Evolutionary conservation across 2,888 invertebrate genomes (phyloP).

Genomic region (Limenitis arthemis): DNA sequence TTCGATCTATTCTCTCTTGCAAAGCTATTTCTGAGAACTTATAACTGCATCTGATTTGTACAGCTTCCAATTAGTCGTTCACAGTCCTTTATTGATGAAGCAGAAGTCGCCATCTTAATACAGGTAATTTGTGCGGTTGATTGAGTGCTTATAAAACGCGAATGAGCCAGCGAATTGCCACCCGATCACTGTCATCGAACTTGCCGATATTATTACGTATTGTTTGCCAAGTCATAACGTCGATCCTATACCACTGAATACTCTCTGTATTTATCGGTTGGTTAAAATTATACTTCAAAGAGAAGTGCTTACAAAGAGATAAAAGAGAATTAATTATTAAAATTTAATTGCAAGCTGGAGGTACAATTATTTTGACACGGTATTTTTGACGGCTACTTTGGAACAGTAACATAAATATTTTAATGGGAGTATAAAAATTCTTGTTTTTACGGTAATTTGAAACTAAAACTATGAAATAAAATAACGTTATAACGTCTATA

Average conservation of each 20-base stretch:
- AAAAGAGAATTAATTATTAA: too few species aligned
- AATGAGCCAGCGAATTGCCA: constrained; percentile 29
- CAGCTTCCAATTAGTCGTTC: constrained; percentile 20
- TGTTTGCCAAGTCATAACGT: constrained; percentile 12
- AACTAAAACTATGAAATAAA: too few species aligned
- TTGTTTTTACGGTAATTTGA: too few species aligned
- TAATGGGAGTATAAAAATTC: too few species aligned
- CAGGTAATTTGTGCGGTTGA: constrained; percentile 31
- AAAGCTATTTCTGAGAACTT: constrained; percentile 11
- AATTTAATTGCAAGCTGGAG: too few species aligned
- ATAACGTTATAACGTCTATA: too few species aligned
- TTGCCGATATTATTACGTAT: constrained; percentile 20
- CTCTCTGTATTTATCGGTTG: neutral
- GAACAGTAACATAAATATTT: too few species aligned
- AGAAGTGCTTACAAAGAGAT: too few species aligned
- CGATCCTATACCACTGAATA: neutral
- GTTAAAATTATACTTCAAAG: too few species aligned
- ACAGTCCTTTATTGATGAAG: constrained; percentile 20
- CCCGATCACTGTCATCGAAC: constrained; percentile 27
- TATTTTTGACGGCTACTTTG: too few species aligned
- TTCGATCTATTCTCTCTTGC: neutral
- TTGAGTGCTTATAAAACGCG: constrained; percentile 33
- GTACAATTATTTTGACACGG: too few species aligned
- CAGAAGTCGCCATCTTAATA: constrained; percentile 21
- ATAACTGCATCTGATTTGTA: constrained; percentile 9